Evolutionary conservation across 2,888 invertebrate genomes (phyloP).

Genomic region (Ormyrus rosae): DNA sequence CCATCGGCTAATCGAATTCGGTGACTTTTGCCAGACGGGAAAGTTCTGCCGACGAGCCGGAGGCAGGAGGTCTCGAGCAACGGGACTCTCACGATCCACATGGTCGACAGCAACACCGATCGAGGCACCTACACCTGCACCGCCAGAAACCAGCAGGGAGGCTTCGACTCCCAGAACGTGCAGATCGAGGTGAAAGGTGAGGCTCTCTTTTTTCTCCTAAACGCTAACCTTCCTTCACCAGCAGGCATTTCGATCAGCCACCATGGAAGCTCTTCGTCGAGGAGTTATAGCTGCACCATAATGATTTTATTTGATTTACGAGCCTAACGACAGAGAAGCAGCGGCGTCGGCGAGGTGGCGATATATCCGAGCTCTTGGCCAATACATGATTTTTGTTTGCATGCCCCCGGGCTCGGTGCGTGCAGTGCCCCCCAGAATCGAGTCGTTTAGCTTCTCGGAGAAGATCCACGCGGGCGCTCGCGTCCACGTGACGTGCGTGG

Average conservation of each 20-base stretch:
- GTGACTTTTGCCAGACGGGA: slow-evolving; percentile 81
- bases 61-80: slow-evolving; percentile 91
- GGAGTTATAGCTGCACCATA: too few relatives aligned
- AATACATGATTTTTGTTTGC: too few relatives aligned
- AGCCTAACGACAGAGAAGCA: too few relatives aligned
- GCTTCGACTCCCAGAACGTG: slow-evolving; percentile 82
- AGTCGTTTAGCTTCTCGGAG: slow-evolving; percentile 76
- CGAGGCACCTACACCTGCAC: slow-evolving; percentile 94
- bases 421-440: slow-evolving; percentile 78
- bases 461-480: slow-evolving; percentile 76
- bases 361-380: too few relatives aligned
- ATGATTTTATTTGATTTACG: too few relatives aligned
- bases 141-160: slow-evolving; percentile 89
- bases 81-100: slow-evolving; percentile 90
- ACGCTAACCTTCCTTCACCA: not conserved
- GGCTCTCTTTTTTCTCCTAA: slow-evolving; percentile 7
- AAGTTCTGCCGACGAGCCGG: slow-evolving; percentile 90
- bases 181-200: slow-evolving; percentile 77
- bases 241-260: slow-evolving; percentile 1
- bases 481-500: slow-evolving; percentile 77
- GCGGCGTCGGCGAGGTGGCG: too few relatives aligned
- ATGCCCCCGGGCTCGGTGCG: too few relatives aligned
- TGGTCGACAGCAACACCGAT: slow-evolving; percentile 90
- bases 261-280: not conserved
- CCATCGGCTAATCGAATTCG: slow-evolving; percentile 40